phyloP scores from a whole-genome alignment of 2,113 vertebrate species.

The Polypterus senegalus region DNA sequence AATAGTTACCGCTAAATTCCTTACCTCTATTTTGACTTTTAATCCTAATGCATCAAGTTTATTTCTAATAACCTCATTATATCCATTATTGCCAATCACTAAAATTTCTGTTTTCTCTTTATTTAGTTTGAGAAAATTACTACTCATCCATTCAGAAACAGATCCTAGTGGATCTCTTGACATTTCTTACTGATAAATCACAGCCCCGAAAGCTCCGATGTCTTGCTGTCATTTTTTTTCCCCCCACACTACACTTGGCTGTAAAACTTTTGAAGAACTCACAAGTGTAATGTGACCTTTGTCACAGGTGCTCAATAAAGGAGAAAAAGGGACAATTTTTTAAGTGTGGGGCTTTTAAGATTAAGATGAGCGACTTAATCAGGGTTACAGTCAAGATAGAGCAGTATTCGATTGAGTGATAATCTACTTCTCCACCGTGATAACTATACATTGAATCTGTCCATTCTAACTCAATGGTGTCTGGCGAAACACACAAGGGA shows the following conservation, averaged over 20 bases:
- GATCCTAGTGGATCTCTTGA: constrained; percentile 2
- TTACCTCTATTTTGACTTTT: no score
- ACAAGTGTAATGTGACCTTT: constrained; percentile 22
- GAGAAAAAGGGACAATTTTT: constrained; percentile 13
- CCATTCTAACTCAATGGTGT: constrained; percentile 39
- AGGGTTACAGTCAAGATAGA: constrained; percentile 22
- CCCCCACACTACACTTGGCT: constrained; percentile 13
- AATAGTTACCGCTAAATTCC: no score
- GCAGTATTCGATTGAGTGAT: constrained; percentile 35
- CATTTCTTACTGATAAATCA: constrained; percentile 13
- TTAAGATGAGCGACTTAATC: constrained; percentile 27
- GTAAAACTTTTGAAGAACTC: constrained; percentile 21
- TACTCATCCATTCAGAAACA: no score
- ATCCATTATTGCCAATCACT: no score
- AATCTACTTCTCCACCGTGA: constrained; percentile 46
- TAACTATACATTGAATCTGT: constrained; percentile 47
- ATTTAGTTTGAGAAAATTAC: no score
- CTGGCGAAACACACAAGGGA: constrained; percentile 44
- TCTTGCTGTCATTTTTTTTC: constrained; percentile 9
- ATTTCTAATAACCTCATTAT: no score
- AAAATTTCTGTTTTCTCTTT: no score
- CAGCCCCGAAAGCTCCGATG: constrained; percentile 16
- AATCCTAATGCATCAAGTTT: no score
- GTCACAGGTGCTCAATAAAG: constrained; percentile 15
- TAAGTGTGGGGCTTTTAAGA: constrained; percentile 17